Evolutionary conservation across 2,797 vertebrate genomes (phyloP).

Genomic region (Tympanoctomys barrerae): DNA sequence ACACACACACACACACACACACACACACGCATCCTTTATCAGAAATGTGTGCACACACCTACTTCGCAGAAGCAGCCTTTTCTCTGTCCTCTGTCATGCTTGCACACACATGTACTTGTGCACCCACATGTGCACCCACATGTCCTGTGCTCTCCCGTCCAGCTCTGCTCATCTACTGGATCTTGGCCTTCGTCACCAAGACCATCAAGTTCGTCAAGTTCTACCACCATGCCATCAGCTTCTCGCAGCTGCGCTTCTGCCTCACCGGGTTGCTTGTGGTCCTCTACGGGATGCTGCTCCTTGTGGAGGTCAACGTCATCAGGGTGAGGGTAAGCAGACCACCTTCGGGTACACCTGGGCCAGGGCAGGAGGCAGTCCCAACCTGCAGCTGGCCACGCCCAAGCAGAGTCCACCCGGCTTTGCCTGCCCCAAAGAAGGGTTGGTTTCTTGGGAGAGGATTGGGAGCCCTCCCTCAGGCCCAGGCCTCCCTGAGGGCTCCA

Average conservation of each 20-base stretch:
- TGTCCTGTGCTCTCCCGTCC: not conserved
- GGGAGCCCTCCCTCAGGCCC: no score
- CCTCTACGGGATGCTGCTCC: constrained; percentile 96
- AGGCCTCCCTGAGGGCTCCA: not conserved
- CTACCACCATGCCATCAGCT: constrained; percentile 95
- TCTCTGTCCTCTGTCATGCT: not conserved
- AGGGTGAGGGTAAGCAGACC: constrained; percentile 93
- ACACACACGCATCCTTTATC: not conserved
- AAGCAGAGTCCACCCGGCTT: not conserved
- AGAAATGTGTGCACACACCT: not conserved
- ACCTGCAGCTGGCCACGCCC: not conserved
- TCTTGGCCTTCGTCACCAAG: constrained; percentile 96
- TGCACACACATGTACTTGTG: accelerated
- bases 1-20: no score
- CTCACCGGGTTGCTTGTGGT: constrained; percentile 95
- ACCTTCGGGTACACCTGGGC: not conserved
- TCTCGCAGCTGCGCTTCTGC: constrained; percentile 96
- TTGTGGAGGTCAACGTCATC: constrained; percentile 98
- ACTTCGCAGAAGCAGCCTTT: not conserved
- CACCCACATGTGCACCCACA: accelerated
- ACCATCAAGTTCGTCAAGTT: constrained; percentile 99
- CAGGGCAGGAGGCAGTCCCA: not conserved
- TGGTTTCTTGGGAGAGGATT: not conserved
- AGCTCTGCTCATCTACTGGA: constrained; percentile 98
- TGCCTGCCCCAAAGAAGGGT: not conserved